Base-by-base conservation (phyloP, 2,888 invertebrate species). In the Polyploca ridens region DNA sequence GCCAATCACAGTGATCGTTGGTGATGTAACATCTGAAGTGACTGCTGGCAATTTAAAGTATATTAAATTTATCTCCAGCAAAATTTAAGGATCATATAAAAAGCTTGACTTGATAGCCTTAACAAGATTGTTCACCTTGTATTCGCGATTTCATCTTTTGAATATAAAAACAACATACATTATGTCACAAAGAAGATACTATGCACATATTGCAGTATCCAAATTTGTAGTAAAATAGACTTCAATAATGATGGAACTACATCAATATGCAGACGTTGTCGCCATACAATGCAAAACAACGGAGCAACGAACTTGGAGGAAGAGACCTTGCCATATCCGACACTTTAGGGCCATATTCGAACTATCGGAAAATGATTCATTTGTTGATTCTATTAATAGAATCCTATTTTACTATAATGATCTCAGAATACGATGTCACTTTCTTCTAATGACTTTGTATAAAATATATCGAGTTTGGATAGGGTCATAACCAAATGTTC, bases 231-330 rank as follows among this genome's bases (percentile, higher is more conserved):
- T 54, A 54, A 54, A 46, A 54, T 54, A 54, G 16, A 3, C 16
- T 54, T 10, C 19, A 54, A 54, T 7, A 19, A 19, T 19, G 54
- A 69, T 70, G 67, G 63, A 62, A 62, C 64, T 62, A 69, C 71
- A 88, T 92, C 87, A 88, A 81, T 86, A 93, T 93, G 91, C 93
- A 89, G 90, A 89, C 91, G 73, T 66, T 81, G 89, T 88, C 81
- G 80, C 79, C 68, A 72, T 80, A 79, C 83, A 80, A 87, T 88
- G 90, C 90, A 86, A 89, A 90, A 89, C 89, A 89, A 84, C 87
- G 77, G 93, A 83, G 88, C 93, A 91, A 87, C 88, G 93, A 93
- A 90, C 93, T 90, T 83, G 69, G 76, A 86, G 89, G 87, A 89
- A 90, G 87, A 87, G 84, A 84, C 83, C 87, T 86, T 86, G 89